Evolutionary conservation across 2,113 vertebrate genomes (phyloP).

Genomic region (Mormoops blainvillei): DNA sequence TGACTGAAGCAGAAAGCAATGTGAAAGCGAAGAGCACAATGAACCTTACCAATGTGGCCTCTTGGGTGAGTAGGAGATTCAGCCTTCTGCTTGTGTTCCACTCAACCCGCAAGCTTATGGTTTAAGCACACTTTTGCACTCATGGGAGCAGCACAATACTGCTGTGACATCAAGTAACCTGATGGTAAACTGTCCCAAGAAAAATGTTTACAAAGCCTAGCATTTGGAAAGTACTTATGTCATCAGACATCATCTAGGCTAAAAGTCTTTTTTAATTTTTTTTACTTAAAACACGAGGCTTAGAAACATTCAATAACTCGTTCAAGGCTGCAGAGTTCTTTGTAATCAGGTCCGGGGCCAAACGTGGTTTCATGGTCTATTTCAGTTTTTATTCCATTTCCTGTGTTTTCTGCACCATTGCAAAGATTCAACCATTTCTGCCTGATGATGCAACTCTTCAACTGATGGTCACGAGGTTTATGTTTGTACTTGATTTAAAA

Average conservation of each 20-base stretch:
- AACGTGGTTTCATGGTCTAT: background rate
- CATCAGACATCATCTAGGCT: background rate
- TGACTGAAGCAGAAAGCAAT: background rate
- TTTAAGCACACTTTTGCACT: background rate
- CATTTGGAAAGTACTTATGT: background rate
- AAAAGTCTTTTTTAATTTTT: background rate
- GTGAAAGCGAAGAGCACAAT: background rate
- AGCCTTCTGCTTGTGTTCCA: background rate
- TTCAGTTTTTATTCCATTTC: background rate
- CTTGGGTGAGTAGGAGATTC: background rate
- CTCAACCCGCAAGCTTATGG: background rate
- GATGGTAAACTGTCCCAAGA: background rate
- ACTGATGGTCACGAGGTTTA: background rate
- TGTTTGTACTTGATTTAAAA: background rate
- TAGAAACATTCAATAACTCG: background rate
- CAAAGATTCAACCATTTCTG: background rate
- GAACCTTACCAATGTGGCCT: background rate
- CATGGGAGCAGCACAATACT: background rate
- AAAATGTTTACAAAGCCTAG: background rate
- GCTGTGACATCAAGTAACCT: background rate
- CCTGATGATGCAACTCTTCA: background rate
- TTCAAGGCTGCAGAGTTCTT: background rate
- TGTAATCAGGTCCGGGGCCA: background rate
- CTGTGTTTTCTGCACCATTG: background rate
- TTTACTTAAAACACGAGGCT: background rate